Base-by-base conservation (phyloP, 2,797 vertebrate genomes). In the Meriones psammophilus region DNA sequence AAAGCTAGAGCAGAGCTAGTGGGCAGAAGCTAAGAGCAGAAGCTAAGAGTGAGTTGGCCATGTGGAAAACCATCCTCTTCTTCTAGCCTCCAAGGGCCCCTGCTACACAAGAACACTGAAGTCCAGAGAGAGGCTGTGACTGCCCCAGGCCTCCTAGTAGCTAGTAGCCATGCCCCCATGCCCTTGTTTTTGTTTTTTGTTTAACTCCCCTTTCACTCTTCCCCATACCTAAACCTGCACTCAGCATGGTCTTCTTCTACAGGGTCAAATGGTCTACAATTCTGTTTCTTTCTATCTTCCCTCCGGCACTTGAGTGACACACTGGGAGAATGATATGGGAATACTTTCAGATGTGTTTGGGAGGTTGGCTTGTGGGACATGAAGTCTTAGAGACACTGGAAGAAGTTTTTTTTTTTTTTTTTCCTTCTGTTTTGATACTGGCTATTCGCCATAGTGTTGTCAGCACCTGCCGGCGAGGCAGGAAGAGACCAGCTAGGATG, bases 201-300 rank as follows among this genome's bases (percentile, higher is more conserved):
- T 39, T 3, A 42, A 42, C 42, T 69, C 84, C 42, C 33, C 64
- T 54, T 66, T 8, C 42, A 77, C 76, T 15, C 42, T 20, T 20
- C 30, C 39, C 9, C 54, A 68, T 3, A 2, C 1, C 77, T 28
- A 14, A 36, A 13, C 5, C 1, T 18, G 69, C 54, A 81, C 39
- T 76, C 71, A 64, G 76, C n/a, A 54, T 30, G 60, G 60, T 20
- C 36, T 88, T 95, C 91, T 69, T 94, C 62, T 58, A 76, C 33
- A 71, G 20, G 1, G 0, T 22, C 22, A 10, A 86, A 6, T 50
- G 24, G 6, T 36, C 22, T 69, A 15, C 26, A 68, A 56, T 46
- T 62, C 46, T 39, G 56, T 66, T 68, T 54, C 89, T 85, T 68
- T 46, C 89, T 85, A 33, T 42, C 22, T 60, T 14, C 50, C 42